A percentile compares a stretch with the other conserved stretches of the same genome.
Conservation (phyloP, 2,113 vertebrate genomes). For the Nothobranchius kuhntae region DNA sequence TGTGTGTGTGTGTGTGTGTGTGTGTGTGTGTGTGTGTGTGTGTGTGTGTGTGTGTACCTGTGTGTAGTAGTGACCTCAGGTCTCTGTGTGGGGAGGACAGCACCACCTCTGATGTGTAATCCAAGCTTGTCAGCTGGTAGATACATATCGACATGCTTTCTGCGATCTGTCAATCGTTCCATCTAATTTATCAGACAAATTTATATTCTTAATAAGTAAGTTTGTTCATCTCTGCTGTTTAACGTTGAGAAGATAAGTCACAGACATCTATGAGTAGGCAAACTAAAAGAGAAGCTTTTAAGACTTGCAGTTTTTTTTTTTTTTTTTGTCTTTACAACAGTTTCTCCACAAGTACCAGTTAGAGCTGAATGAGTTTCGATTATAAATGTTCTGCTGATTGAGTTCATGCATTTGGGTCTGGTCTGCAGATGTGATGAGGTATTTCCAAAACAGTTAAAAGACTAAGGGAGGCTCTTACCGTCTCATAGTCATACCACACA, state of each 20-base stretch:
- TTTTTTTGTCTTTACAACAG: no score
- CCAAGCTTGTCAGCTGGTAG: constrained; percentile 90
- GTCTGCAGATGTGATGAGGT: not conserved
- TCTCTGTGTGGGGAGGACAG: constrained; percentile 85
- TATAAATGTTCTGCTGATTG: not conserved
- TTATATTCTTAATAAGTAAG: not conserved
- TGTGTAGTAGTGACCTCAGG: constrained; percentile 83
- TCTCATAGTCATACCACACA: constrained; percentile 94
- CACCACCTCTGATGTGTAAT: constrained; percentile 90
- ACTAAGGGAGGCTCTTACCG: constrained; percentile 76
- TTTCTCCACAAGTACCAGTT: no score
- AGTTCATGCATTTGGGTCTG: not conserved
- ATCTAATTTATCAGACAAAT: constrained; percentile 71
- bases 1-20: no score
- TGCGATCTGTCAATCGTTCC: constrained; percentile 48
- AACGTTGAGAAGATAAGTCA: no score
- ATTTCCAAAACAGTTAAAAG: not conserved
- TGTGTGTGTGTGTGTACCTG: constrained; percentile 75
- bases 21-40: not conserved
- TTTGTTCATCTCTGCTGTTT: no score
- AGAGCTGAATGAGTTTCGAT: no score
- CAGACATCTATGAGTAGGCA: no score
- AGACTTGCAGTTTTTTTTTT: no score
- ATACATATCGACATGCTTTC: constrained; percentile 53
- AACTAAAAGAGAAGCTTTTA: no score